Evolutionary conservation across 2,113 vertebrate species (phyloP).

Genomic region (Gnathochromis pfefferi): DNA sequence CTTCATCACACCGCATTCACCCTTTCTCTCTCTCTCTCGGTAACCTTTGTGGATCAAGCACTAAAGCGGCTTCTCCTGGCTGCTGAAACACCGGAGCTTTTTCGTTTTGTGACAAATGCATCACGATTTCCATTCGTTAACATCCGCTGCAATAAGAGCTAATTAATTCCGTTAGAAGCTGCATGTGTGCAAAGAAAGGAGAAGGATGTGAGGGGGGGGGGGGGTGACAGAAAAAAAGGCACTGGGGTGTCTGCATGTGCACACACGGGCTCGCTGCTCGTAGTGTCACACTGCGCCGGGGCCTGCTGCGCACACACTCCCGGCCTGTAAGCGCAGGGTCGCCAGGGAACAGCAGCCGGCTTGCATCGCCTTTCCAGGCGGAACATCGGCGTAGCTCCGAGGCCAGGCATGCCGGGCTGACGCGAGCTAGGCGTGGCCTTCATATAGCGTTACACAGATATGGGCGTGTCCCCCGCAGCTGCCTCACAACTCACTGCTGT

Average conservation of each 20-base stretch:
- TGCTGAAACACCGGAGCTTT: accelerated
- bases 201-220: neutral
- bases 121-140: neutral
- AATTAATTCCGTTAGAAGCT: constrained; percentile 21
- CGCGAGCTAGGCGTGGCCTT: constrained; percentile 57
- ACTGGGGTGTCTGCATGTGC: neutral
- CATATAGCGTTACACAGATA: constrained; percentile 16
- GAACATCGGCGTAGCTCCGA: neutral
- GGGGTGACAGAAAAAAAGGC: neutral
- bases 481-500: neutral
- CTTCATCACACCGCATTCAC: neutral
- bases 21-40: neutral
- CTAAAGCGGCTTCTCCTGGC: neutral
- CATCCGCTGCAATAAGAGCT: neutral
- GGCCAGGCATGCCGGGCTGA: constrained; percentile 37
- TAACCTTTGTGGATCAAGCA: neutral
- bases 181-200: constrained; percentile 9
- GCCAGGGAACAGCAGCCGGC: constrained; percentile 20
- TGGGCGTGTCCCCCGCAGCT: constrained; percentile 40
- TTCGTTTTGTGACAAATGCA: neutral
- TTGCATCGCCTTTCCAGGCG: constrained; percentile 19
- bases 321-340: constrained; percentile 21
- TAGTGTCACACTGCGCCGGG: neutral
- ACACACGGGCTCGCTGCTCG: neutral
- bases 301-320: neutral